Evolutionary conservation across 2,113 vertebrate species (phyloP), one percentile per base, ranked within the genome.

Genomic region (Perca fluviatilis): DNA sequence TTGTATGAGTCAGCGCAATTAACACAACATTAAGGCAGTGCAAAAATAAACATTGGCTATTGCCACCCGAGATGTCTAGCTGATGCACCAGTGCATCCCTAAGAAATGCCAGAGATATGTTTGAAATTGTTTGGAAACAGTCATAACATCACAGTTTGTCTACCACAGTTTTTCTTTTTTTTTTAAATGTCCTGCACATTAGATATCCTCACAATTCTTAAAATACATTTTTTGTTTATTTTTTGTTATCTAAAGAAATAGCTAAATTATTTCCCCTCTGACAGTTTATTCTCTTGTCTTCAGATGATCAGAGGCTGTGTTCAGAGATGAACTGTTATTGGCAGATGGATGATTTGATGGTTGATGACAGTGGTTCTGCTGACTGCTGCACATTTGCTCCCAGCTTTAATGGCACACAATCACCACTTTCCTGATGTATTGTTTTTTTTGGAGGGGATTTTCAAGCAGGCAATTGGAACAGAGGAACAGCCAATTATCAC

Each of bases 401-500:
- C 46, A 1, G n/a, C n/a, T 71, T 65, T 76, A 71, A 76, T 60
- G 27, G 57, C 51, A 51, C 19, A 50, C 51, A 74, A 54, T 64
- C 30, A 13, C 56, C 43, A 23, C 69, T 27, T 27, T 50, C 23
- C 58, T 64, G 18, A 68, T 30, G 21, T 18, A 40, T 71, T 77
- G 40, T 56, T 60, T 47, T 47, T 54, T 62, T 80, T 33, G 11
- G 18, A 49, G 60, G 2, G 30, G 54, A 5, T 57, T 40, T 79
- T 68, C 19, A 57, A 56, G 63, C 40, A 49, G 61, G 21, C 57
- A 49, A 23, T 51, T 68, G 80, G 62, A 87, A 19, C 61, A 47
- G 27, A 40, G 19, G 7, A 67, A 40, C 47, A 33, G 36, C 36
- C 47, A 86, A 79, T 86, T 74, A 78, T 60, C 79, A 10, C 69